These are phyloP conservation scores for Orestias chungarensis DNA, from an alignment of 2,797 vertebrate genomes.

Conservation along the genomic window DNA sequence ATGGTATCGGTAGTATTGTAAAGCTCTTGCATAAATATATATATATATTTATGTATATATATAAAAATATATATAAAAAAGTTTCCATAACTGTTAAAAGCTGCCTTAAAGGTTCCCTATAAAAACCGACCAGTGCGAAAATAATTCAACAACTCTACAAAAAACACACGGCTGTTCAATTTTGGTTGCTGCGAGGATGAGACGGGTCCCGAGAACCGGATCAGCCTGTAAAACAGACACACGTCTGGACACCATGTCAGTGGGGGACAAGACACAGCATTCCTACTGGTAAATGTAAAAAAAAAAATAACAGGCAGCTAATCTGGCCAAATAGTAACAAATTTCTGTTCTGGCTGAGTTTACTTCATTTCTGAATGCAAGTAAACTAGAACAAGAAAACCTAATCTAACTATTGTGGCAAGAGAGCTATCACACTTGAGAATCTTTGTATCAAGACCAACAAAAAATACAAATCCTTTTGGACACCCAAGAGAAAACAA, in stretches of 20 bases:
- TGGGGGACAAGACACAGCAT: slow-evolving; percentile 73
- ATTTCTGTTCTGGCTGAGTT: slow-evolving; percentile 81
- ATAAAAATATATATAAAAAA: neutral
- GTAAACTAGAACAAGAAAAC: slow-evolving; percentile 59
- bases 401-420: slow-evolving; percentile 62
- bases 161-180: slow-evolving; percentile 49
- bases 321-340: slow-evolving; percentile 57
- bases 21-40: neutral
- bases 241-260: slow-evolving; percentile 83
- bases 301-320: slow-evolving; percentile 80
- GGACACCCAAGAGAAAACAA: slow-evolving; percentile 96
- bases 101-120: slow-evolving; percentile 22
- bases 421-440: slow-evolving; percentile 76
- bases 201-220: slow-evolving; percentile 78
- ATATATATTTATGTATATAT: too few relatives aligned
- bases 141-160: slow-evolving; percentile 34
- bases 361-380: slow-evolving; percentile 70
- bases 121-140: slow-evolving; percentile 25
- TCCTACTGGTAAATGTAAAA: slow-evolving; percentile 55
- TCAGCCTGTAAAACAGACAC: slow-evolving; percentile 83
- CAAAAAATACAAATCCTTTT: slow-evolving; percentile 98
- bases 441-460: slow-evolving; percentile 89
- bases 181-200: slow-evolving; percentile 69
- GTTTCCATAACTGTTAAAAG: slow-evolving; percentile 14
- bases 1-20: neutral